Base-by-base conservation (phyloP, 2,888 invertebrate species). In the Maniola hyperantus region DNA sequence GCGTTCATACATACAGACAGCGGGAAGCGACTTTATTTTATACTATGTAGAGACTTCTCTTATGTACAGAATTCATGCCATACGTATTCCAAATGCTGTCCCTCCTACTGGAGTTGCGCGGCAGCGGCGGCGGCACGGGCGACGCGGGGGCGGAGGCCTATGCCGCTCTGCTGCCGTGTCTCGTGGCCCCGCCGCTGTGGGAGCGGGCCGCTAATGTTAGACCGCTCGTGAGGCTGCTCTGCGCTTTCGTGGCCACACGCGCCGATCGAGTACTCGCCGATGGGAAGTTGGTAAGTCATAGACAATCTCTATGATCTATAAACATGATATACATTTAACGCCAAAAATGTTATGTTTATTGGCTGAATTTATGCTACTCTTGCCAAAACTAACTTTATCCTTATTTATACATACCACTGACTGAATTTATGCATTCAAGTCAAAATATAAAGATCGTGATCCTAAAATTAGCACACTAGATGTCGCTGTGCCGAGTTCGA, bases 81-180 rank as follows among this genome's bases (percentile, higher is more conserved):
- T 99, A 99, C 88, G 98, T 99, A 57, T 99, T 99, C 86, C 99
- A 99, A 97, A 96, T 99, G 89, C 91, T 99, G 50, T 97, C 99
- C 0, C 92, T 99, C 20, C 91, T 99, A 66, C 93, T 99, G 89
- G 99, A 99, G 86, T 88, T 96, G 68, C 95, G 96, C 60, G 89
- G 91, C 0, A 36, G 96, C 60, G 89, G 91, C 0, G 46, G 79
- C 76, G 83, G 80, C 39, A 78, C 77, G 66, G 84, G 81, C 84
- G 85, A 0, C 87, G 84, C 6, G 92, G 93, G 93, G 34, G 93
- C 96, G 69, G 97, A 98, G 15, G 96, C 95, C 0, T 99, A 99
- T 92, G 96, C 97, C 91, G 96, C 95, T 5, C 92, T 99, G 64
- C 96, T 99, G 79, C 98, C 98, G 0, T 97, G 97, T 82, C 93